These are phyloP conservation scores for Myotis yumanensis DNA, from an alignment of 2,113 vertebrate genomes.

Conservation along the genomic window DNA sequence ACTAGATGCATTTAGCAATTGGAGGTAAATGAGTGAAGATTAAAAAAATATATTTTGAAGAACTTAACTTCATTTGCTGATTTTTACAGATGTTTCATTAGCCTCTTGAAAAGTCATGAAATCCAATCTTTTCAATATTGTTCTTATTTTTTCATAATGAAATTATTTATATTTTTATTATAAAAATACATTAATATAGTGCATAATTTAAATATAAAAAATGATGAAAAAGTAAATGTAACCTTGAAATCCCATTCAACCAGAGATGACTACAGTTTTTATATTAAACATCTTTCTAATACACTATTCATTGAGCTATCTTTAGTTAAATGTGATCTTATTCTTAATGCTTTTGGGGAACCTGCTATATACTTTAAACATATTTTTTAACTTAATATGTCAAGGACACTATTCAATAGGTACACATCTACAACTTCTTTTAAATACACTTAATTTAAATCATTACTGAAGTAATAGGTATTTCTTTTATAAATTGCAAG, in stretches of 20 bases:
- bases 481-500: background rate
- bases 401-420: background rate
- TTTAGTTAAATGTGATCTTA: constrained; percentile 7
- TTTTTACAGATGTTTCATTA: constrained; percentile 28
- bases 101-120: constrained; percentile 9
- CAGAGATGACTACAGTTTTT: background rate
- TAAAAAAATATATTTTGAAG: background rate
- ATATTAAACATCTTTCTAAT: background rate
- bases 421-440: background rate
- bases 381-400: background rate
- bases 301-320: background rate
- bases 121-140: background rate
- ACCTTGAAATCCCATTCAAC: background rate
- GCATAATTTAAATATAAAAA: constrained; percentile 16
- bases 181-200: background rate
- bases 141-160: background rate
- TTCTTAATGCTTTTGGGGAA: background rate
- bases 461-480: background rate
- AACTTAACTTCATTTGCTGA: background rate
- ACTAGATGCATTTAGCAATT: background rate
- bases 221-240: background rate
- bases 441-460: background rate
- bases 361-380: background rate
- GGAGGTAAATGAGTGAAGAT: background rate
- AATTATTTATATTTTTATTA: background rate